Base-by-base conservation (phyloP, 2,888 invertebrate species). In the Caenorhabditis imperialis region DNA sequence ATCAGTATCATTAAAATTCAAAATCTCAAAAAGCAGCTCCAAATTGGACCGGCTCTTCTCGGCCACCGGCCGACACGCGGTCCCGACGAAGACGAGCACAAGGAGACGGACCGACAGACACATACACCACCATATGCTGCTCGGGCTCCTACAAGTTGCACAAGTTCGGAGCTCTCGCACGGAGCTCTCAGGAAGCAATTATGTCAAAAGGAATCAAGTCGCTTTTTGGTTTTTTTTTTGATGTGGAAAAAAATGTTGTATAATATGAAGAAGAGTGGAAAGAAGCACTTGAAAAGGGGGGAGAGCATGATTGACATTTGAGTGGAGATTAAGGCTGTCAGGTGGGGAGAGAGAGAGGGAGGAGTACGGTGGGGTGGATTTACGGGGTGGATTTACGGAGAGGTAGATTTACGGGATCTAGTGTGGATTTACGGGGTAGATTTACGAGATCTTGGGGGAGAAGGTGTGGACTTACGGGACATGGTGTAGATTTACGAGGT, bases 111-210 rank as follows among this genome's bases (percentile, higher is more conserved):
- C 6, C 55, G 57, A 50, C 58, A 57, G n/a, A n/a, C n/a, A 72
- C 71, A 72, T 72, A 72, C 62, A 72, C 62, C 16, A 63, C 51
- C 71, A 72, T 72, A 58, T 23, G 65, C 48, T 55, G 65, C 18
- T 57, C 57, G 55, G n/a, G n/a, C n/a, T 47, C 54, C 63, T 63
- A 48, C 5, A 63, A 55, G 27, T 35, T 16, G 1, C 27, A n/a
- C n/a, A n/a, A n/a, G n/a, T n/a, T n/a, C n/a, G n/a, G n/a, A n/a
- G n/a, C n/a, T n/a, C n/a, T n/a, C n/a, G n/a, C n/a, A n/a, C n/a
- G n/a, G n/a, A n/a, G n/a, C n/a, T n/a, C 10, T 10, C 33, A 33
- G 33, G 33, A 33, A 33, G 33, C 33, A 10, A 33, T 33, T 33
- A 33, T 33, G 33, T 33, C 6, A 38, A n/a, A 40, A 40, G n/a